Conservation (phyloP, 53 echinoderm and acorn worm genomes). For the Glandiceps talaboti region DNA sequence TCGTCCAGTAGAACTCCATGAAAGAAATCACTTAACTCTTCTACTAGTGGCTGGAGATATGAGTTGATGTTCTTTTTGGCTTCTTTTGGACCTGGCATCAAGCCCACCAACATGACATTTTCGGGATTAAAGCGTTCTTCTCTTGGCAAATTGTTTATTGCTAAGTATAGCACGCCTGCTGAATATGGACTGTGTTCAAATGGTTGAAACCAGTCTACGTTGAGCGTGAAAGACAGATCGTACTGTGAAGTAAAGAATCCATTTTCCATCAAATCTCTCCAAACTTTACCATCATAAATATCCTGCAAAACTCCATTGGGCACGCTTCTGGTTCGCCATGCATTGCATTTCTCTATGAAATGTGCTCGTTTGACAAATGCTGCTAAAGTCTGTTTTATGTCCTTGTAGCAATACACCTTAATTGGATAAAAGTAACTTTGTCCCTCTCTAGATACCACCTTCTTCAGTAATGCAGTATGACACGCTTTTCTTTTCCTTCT, state of each 20-base stretch:
- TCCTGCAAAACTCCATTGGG: constrained; percentile 9
- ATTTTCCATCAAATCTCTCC: constrained; percentile 10
- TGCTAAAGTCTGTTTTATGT: constrained; percentile 10
- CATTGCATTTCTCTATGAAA: constrained; percentile 14
- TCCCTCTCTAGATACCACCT: constrained; percentile 7
- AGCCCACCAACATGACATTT: constrained; percentile 20
- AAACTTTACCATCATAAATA: constrained; percentile 20
- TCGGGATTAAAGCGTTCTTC: constrained; percentile 11
- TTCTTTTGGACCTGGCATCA: constrained; percentile 12
- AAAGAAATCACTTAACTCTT: constrained; percentile 14
- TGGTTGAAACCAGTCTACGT: constrained; percentile 28
- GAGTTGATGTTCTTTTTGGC: constrained; percentile 11
- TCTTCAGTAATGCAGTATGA: constrained; percentile 9
- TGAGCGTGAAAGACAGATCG: constrained; percentile 14
- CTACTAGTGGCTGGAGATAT: constrained; percentile 21
- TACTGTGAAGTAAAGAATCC: constrained; percentile 5
- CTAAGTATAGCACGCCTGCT: constrained; percentile 15
- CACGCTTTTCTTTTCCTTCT: neutral
- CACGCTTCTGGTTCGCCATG: constrained; percentile 8
- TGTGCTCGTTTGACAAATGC: constrained; percentile 9
- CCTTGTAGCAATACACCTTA: constrained; percentile 20
- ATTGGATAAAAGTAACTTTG: constrained; percentile 8
- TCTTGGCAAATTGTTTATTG: constrained; percentile 16
- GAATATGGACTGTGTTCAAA: constrained; percentile 13
- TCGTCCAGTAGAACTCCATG: neutral